Evolutionary conservation across 1,140 invertebrate species (phyloP).

Genomic region (Pomacea maculata): DNA sequence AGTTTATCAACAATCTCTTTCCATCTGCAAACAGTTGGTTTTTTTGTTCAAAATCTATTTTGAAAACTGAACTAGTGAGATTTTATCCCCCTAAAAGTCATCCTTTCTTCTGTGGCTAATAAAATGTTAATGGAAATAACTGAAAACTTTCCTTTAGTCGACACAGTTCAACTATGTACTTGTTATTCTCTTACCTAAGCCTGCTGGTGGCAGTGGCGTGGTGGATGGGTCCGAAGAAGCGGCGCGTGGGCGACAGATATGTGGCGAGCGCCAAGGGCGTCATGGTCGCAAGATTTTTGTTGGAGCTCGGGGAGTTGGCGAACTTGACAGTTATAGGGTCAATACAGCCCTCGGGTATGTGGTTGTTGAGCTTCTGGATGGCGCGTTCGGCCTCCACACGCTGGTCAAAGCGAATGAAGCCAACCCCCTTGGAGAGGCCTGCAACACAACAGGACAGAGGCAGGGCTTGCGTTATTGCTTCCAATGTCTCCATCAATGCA

Average conservation of each 20-base stretch:
- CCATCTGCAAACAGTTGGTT: not conserved
- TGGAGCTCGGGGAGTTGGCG: conserved; percentile 81
- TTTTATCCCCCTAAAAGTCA: not conserved
- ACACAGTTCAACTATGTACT: not conserved
- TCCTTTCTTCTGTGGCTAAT: not conserved
- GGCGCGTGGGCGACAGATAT: conserved; percentile 77
- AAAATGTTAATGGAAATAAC: not conserved
- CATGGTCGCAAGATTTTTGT: conserved; percentile 56
- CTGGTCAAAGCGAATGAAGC: conserved; percentile 99
- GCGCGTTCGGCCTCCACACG: conserved; percentile 96
- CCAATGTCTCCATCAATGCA: too few species aligned
- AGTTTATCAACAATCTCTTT: not conserved
- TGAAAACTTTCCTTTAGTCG: not conserved
- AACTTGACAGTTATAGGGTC: conserved; percentile 99
- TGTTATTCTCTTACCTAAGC: conserved; percentile 79
- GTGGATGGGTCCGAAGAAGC: conserved; percentile 92
- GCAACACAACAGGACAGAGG: conserved; percentile 15
- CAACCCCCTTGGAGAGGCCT: conserved; percentile 98
- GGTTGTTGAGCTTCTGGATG: conserved; percentile 97
- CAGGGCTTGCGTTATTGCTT: too few species aligned
- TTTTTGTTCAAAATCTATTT: not conserved
- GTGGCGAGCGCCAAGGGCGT: conserved; percentile 71
- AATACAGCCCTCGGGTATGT: conserved; percentile 88
- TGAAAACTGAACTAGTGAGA: not conserved
- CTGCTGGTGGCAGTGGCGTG: conserved; percentile 83